Evolutionary conservation across 2,113 vertebrate species (phyloP).

Genomic region (Athene noctua): DNA sequence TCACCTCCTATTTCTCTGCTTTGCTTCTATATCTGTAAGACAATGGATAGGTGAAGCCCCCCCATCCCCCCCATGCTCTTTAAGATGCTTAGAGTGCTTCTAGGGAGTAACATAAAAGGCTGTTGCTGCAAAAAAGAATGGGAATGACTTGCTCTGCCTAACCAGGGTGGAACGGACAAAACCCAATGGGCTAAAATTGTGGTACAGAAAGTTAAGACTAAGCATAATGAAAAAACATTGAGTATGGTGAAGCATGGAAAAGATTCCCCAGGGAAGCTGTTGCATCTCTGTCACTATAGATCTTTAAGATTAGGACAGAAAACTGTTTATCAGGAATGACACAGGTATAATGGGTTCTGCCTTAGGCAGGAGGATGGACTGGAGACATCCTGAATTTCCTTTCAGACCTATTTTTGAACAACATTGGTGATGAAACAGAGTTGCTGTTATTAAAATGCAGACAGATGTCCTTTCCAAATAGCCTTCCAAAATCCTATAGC

Average conservation of each 20-base stretch:
- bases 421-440: neutral
- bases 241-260: neutral
- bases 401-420: neutral
- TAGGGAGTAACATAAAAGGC: neutral
- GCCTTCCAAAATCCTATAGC: neutral
- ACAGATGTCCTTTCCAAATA: neutral
- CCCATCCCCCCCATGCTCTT: accelerated
- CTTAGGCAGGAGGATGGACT: neutral
- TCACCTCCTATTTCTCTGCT: neutral
- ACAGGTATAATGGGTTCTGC: neutral
- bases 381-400: neutral
- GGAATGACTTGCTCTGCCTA: neutral
- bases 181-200: neutral
- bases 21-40: neutral
- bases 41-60: accelerated
- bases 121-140: neutral
- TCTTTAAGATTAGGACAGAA: neutral
- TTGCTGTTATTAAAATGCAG: neutral
- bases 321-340: neutral
- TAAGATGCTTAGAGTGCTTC: neutral
- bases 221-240: neutral
- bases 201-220: neutral
- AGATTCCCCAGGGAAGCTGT: neutral
- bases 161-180: neutral
- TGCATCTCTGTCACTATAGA: neutral